A percentile compares a stretch with the other conserved stretches of the same genome.
phyloP scores from a whole-genome alignment of 2,888 invertebrate genomes.

The Lepas anatifera region DNA sequence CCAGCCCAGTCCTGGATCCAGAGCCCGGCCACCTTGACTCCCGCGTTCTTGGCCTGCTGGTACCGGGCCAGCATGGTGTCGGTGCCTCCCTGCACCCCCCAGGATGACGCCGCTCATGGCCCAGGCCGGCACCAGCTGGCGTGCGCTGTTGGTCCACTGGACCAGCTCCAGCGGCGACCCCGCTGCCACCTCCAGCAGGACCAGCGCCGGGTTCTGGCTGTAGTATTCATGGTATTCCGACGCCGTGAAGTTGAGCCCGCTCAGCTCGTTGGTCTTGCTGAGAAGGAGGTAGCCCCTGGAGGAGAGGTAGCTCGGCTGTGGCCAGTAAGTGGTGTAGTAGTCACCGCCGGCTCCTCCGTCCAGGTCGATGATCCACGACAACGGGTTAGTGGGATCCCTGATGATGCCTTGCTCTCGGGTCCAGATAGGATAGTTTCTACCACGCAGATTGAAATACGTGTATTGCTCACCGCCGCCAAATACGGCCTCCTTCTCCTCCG shows the following conservation, averaged over 20 bases:
- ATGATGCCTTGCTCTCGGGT: conserved; percentile 27
- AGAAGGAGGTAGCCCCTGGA: conserved; percentile 23
- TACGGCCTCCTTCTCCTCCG: conserved; percentile 24
- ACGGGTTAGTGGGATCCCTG: not conserved
- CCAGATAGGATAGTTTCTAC: conserved; percentile 27
- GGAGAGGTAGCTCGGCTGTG: conserved; percentile 27
- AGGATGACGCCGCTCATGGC: conserved; percentile 26
- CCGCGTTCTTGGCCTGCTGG: conserved; percentile 24
- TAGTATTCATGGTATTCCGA: conserved; percentile 23
- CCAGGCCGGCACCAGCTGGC: conserved; percentile 28
- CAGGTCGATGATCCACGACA: conserved; percentile 16
- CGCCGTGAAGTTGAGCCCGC: conserved; percentile 26
- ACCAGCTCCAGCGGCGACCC: too few species aligned
- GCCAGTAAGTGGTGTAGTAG: conserved; percentile 28
- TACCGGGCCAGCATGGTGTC: conserved; percentile 26
- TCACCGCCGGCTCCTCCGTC: conserved; percentile 26
- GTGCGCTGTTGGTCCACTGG: conserved; percentile 23
- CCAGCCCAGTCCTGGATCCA: conserved; percentile 30
- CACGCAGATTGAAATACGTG: conserved; percentile 27
- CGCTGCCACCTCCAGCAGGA: conserved; percentile 5
- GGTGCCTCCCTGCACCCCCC: conserved; percentile 27
- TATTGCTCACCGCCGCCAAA: conserved; percentile 28
- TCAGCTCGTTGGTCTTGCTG: conserved; percentile 18
- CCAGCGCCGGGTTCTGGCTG: conserved; percentile 22
- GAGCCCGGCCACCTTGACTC: conserved; percentile 26